phyloP scores from a whole-genome alignment of 1,140 invertebrate species.

The Temnothorax curvispinosus region DNA sequence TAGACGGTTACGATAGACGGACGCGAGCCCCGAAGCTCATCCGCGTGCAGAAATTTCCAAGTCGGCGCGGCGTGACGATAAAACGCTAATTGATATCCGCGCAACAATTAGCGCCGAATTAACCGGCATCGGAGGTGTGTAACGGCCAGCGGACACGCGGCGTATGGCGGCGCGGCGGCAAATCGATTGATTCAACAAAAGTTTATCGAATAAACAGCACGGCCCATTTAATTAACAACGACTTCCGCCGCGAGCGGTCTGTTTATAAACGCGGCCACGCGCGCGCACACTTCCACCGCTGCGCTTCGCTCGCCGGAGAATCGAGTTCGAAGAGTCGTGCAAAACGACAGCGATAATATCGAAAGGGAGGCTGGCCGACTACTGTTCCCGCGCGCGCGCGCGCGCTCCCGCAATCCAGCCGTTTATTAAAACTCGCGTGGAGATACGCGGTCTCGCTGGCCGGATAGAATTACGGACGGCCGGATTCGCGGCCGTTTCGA shows the following conservation, averaged over 20 bases:
- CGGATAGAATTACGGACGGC: conserved; percentile 35
- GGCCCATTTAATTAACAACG: conserved; percentile 65
- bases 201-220: conserved; percentile 67
- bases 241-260: conserved; percentile 50
- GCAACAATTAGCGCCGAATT: conserved; percentile 59
- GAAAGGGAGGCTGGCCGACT: not conserved
- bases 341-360: conserved; percentile 48
- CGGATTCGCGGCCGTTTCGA: conserved; percentile 23
- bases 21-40: not conserved
- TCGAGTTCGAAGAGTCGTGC: conserved; percentile 44
- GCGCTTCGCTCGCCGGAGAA: not conserved
- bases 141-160: conserved; percentile 50
- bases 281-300: not conserved
- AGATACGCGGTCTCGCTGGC: not conserved
- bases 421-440: conserved; percentile 49
- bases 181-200: conserved; percentile 63
- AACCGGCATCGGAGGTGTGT: conserved; percentile 40
- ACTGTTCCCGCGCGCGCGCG: not conserved
- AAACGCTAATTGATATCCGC: conserved; percentile 59
- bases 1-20: not conserved
- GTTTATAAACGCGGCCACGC: conserved; percentile 45
- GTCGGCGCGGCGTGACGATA: conserved; percentile 48
- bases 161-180: not conserved
- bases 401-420: conserved; percentile 7
- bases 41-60: conserved; percentile 47